Evolutionary conservation across 2,113 vertebrate genomes (phyloP).

Genomic region (Lagopus muta): DNA sequence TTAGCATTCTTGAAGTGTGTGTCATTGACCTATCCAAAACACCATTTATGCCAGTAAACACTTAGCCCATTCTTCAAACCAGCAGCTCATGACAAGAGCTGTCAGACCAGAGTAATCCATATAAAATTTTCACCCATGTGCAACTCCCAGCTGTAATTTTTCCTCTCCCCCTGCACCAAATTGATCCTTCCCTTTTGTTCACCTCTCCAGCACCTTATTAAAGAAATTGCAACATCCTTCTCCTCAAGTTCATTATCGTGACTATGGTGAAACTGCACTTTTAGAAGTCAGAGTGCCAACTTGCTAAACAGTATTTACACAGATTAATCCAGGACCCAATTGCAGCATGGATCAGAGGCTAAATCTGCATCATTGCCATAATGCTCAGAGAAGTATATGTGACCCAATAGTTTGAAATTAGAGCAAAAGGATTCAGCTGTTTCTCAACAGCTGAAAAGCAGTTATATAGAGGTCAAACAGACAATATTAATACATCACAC

Average conservation of each 20-base stretch:
- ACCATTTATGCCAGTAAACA: not conserved
- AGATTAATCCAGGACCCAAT: not conserved
- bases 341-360: not conserved
- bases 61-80: not conserved
- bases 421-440: not conserved
- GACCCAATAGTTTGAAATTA: not conserved
- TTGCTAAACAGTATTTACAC: not conserved
- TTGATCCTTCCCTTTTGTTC: not conserved
- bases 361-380: not conserved
- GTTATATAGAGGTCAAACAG: not conserved
- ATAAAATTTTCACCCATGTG: not conserved
- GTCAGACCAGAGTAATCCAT: not conserved
- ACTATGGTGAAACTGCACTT: not conserved
- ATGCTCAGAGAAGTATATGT: not conserved
- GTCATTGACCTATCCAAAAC: not conserved
- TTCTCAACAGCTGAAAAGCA: slow-evolving; percentile 16
- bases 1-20: not conserved
- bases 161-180: not conserved
- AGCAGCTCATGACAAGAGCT: not conserved
- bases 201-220: not conserved
- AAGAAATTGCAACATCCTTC: not conserved
- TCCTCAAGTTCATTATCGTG: not conserved
- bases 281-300: not conserved
- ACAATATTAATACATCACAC: not conserved
- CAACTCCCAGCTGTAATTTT: not conserved